Percentiles rank a stretch among this genome's conserved stretches.
Conservation (phyloP, 2,888 invertebrate species). For the Pristionchus maxplancki region DNA sequence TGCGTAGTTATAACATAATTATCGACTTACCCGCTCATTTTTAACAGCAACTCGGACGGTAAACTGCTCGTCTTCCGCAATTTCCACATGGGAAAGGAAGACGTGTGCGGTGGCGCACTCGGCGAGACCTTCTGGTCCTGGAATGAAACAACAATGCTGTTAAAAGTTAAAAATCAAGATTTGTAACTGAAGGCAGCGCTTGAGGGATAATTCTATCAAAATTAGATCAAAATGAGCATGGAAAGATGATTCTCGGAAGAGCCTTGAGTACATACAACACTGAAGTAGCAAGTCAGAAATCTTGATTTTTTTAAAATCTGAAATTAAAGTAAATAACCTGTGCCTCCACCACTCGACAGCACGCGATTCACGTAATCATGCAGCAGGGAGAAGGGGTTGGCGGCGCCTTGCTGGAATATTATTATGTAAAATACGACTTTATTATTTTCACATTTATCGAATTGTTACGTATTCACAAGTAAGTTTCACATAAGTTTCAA, state of each 20-base stretch:
- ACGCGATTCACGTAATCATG: slow-evolving; percentile 64
- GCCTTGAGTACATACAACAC: too few species aligned
- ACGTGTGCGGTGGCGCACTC: slow-evolving; percentile 40
- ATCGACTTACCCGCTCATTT: slow-evolving; percentile 36
- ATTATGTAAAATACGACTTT: too few species aligned
- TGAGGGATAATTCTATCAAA: too few species aligned
- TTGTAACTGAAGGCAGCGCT: too few species aligned
- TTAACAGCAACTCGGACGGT: slow-evolving; percentile 19
- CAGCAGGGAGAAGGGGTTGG: slow-evolving; percentile 63
- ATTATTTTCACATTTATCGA: too few species aligned
- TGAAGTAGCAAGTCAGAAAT: too few species aligned
- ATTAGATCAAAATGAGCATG: too few species aligned
- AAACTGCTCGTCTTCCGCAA: slow-evolving; percentile 44
- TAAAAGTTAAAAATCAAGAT: too few species aligned
- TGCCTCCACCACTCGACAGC: slow-evolving; percentile 40
- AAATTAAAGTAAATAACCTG: too few species aligned
- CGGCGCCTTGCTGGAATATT: slow-evolving; percentile 58
- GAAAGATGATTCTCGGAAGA: too few species aligned
- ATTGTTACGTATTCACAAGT: not conserved
- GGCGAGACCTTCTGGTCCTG: not conserved
- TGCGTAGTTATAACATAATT: not conserved
- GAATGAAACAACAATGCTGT: too few species aligned
- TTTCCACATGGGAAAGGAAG: not conserved
- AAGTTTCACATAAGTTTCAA: not conserved
- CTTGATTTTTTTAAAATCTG: too few species aligned